phyloP scores from a whole-genome alignment of 1,140 invertebrate species.

The Zaprionus taronus region DNA sequence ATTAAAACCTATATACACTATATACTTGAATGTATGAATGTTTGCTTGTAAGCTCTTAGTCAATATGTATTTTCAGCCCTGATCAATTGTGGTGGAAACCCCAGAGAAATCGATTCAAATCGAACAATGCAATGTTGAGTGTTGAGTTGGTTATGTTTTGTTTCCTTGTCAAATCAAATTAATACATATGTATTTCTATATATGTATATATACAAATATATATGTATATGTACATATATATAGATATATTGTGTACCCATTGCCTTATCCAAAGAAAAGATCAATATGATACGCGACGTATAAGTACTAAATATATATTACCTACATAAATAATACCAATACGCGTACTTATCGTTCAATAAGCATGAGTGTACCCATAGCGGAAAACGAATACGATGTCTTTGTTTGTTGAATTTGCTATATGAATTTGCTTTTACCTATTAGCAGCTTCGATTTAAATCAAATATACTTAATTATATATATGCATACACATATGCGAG shows the following conservation, averaged over 20 bases:
- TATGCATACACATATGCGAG: constrained; percentile 41
- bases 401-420: constrained; percentile 78
- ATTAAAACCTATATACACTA: constrained; percentile 55
- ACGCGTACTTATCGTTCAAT: constrained; percentile 20
- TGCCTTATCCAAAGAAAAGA: constrained; percentile 67
- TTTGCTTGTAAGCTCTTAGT: constrained; percentile 62
- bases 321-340: constrained; percentile 40
- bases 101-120: constrained; percentile 3
- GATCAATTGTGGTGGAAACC: constrained; percentile 25
- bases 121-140: constrained; percentile 24
- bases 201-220: constrained; percentile 7
- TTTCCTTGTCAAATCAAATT: constrained; percentile 34
- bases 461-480: constrained; percentile 69
- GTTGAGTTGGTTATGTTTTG: constrained; percentile 34
- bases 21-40: constrained; percentile 74
- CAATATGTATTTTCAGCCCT: constrained; percentile 41
- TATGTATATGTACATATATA: background rate
- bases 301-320: constrained; percentile 48
- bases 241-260: constrained; percentile 58
- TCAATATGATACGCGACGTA: constrained; percentile 19
- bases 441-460: constrained; percentile 82
- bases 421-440: constrained; percentile 73
- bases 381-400: constrained; percentile 27
- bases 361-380: constrained; percentile 50
- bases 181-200: constrained; percentile 1